Evolutionary conservation across 2,888 invertebrate species (phyloP).

Genomic region (Ophion costatus): DNA sequence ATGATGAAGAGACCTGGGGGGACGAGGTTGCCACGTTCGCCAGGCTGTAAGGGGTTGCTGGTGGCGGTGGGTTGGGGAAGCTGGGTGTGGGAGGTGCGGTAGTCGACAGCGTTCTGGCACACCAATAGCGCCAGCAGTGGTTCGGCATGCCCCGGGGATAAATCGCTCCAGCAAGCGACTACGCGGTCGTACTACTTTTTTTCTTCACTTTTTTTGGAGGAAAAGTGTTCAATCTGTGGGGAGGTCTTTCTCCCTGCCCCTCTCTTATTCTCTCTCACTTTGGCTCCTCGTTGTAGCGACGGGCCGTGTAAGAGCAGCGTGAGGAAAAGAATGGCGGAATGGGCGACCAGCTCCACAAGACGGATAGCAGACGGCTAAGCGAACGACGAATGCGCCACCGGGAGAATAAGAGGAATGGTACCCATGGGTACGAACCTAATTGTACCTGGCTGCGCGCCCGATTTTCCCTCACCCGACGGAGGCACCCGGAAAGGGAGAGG

Average conservation of each 20-base stretch:
- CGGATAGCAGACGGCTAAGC: constrained; percentile 62
- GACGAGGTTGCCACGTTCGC: constrained; percentile 42
- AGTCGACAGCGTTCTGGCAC: constrained; percentile 51
- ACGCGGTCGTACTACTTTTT: constrained; percentile 63
- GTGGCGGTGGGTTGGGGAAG: neutral
- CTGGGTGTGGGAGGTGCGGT: constrained; percentile 21
- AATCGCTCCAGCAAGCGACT: constrained; percentile 60
- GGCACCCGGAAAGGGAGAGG: neutral
- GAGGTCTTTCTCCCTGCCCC: constrained; percentile 62
- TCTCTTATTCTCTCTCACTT: constrained; percentile 43
- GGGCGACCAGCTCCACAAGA: constrained; percentile 40
- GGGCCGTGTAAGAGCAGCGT: constrained; percentile 23
- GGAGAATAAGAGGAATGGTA: constrained; percentile 78
- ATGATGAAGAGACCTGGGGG: constrained; percentile 44
- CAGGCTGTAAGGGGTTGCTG: constrained; percentile 49
- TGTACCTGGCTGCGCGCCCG: constrained; percentile 76
- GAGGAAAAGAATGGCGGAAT: constrained; percentile 37
- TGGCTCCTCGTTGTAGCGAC: constrained; percentile 11
- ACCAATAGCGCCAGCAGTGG: constrained; percentile 47
- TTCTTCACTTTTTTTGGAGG: constrained; percentile 55
- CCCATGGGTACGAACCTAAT: constrained; percentile 81
- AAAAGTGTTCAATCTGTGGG: constrained; percentile 76
- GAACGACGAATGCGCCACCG: constrained; percentile 63
- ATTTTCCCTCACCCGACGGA: constrained; percentile 50
- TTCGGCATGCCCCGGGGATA: constrained; percentile 67